A percentile compares a stretch with the other conserved stretches of the same genome.
These are phyloP conservation scores for Anableps anableps DNA, from an alignment of 2,797 vertebrate species.

Conservation along the genomic window DNA sequence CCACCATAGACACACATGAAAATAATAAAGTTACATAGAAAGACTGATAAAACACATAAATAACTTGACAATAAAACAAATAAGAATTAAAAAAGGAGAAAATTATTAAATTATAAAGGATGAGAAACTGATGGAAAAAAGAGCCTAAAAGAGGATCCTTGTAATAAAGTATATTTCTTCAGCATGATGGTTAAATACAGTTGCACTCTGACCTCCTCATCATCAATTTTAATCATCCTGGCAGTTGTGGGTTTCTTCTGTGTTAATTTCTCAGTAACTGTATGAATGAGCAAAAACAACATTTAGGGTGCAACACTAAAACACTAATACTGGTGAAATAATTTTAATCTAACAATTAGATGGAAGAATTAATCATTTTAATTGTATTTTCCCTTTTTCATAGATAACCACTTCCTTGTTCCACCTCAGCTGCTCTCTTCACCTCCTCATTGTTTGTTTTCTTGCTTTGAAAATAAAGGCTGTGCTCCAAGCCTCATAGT, in stretches of 20 bases:
- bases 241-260: conserved; percentile 38
- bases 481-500: conserved; percentile 45
- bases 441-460: conserved; percentile 41
- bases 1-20: not conserved
- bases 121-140: not conserved
- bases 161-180: conserved; percentile 43
- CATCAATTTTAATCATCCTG: conserved; percentile 57
- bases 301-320: conserved; percentile 16
- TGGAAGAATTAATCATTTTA: conserved; percentile 6
- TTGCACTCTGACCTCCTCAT: conserved; percentile 60
- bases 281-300: conserved; percentile 19
- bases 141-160: conserved; percentile 24
- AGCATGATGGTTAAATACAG: conserved; percentile 50
- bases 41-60: not conserved
- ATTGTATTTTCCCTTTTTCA: conserved; percentile 18
- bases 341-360: not conserved
- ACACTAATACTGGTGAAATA: conserved; percentile 18
- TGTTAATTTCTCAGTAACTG: conserved; percentile 30
- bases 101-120: not conserved
- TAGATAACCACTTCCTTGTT: not conserved
- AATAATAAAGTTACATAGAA: not conserved
- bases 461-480: conserved; percentile 55
- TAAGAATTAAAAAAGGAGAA: not conserved
- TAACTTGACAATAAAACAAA: not conserved
- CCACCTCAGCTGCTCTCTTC: conserved; percentile 28